A percentile compares a stretch with the other conserved stretches of the same genome.
Conservation (phyloP, 2,888 invertebrate genomes). For the Odontomyia ornata region DNA sequence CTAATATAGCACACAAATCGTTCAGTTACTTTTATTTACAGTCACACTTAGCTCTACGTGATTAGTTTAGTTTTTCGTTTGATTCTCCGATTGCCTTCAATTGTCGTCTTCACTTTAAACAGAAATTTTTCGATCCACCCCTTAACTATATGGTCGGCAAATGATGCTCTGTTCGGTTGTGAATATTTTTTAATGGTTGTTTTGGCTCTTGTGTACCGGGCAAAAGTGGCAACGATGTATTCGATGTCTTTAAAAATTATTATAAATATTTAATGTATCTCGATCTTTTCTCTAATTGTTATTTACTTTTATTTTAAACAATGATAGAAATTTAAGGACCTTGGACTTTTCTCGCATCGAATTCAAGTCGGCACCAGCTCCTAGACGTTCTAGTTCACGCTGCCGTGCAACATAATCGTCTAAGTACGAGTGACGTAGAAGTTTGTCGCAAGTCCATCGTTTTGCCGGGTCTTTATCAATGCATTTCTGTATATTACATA, state of each 20-base stretch:
- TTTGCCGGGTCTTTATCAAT: conserved; percentile 93
- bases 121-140: not conserved
- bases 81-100: not conserved
- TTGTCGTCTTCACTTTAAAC: not conserved
- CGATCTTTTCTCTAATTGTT: conserved; percentile 48
- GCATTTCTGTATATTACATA: conserved; percentile 81
- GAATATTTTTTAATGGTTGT: conserved; percentile 60
- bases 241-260: conserved; percentile 59
- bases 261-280: conserved; percentile 43
- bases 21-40: conserved; percentile 36
- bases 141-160: conserved; percentile 60
- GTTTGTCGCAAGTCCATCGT: conserved; percentile 91
- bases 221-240: conserved; percentile 63
- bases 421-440: conserved; percentile 91
- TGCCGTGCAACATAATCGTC: conserved; percentile 86
- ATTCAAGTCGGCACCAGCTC: conserved; percentile 67
- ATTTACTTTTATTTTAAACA: conserved; percentile 50
- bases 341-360: conserved; percentile 72
- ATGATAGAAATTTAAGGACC: conserved; percentile 62
- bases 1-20: conserved; percentile 30
- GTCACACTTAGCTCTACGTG: conserved; percentile 1
- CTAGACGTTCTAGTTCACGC: conserved; percentile 67
- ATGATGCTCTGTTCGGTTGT: conserved; percentile 63
- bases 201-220: conserved; percentile 61
- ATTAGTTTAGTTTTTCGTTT: not conserved